phyloP scores from a whole-genome alignment of 2,113 vertebrate genomes.

The Psephotus haematonotus region DNA sequence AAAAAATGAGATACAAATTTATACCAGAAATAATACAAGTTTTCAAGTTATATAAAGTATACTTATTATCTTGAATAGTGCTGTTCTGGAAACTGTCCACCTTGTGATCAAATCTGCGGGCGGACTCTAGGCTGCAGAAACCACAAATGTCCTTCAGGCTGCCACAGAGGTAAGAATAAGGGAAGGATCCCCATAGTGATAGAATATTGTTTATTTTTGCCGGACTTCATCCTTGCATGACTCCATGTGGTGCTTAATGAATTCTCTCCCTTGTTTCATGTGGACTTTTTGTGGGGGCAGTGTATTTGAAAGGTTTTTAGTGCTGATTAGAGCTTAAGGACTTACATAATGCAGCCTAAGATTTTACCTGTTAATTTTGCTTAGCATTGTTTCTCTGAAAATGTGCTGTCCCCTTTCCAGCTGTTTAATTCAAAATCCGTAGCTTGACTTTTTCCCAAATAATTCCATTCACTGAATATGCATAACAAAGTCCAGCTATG shows the following conservation, averaged over 20 bases:
- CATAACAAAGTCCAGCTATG: neutral
- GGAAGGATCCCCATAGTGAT: neutral
- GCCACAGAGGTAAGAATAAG: slow-evolving; percentile 88
- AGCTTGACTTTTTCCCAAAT: neutral
- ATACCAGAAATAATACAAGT: neutral
- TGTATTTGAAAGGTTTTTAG: neutral
- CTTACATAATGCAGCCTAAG: neutral
- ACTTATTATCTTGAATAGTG: slow-evolving; percentile 71
- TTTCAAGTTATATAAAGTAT: neutral
- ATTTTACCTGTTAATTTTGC: neutral
- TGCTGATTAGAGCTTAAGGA: neutral
- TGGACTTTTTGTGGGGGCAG: neutral
- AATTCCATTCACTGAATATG: neutral
- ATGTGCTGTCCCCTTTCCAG: neutral
- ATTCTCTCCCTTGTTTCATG: neutral
- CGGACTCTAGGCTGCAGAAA: slow-evolving; percentile 92
- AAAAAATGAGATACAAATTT: neutral
- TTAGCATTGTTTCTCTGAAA: neutral
- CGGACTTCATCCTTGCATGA: neutral
- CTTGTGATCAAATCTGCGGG: slow-evolving; percentile 91
- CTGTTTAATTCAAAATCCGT: neutral
- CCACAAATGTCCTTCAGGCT: slow-evolving; percentile 95
- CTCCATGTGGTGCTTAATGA: neutral
- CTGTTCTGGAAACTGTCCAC: slow-evolving; percentile 93
- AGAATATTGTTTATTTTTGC: neutral